These are phyloP conservation scores for Drosophila saltans DNA, from an alignment of 1,140 invertebrate species.

Conservation along the genomic window DNA sequence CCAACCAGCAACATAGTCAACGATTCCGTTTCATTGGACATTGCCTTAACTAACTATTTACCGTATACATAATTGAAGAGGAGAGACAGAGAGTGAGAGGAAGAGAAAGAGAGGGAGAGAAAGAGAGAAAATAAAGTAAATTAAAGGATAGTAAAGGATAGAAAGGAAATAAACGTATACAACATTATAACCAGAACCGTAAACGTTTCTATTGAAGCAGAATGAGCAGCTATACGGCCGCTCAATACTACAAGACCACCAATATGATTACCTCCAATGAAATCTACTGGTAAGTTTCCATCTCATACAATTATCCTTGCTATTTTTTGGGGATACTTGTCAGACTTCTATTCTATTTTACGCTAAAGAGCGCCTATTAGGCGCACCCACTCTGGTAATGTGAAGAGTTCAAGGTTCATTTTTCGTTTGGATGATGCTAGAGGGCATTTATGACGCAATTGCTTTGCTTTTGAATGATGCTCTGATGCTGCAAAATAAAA, in stretches of 20 bases:
- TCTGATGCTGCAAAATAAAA: constrained; percentile 9
- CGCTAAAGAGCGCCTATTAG: constrained; percentile 7
- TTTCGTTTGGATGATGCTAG: constrained; percentile 29
- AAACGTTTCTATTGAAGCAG: constrained; percentile 28
- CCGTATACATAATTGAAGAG: constrained; percentile 47
- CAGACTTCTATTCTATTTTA: constrained; percentile 26
- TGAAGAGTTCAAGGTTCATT: constrained; percentile 53
- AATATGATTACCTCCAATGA: constrained; percentile 82
- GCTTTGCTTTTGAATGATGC: constrained; percentile 19
- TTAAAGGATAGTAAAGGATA: not conserved
- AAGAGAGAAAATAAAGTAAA: too few relatives aligned
- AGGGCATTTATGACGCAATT: constrained; percentile 62
- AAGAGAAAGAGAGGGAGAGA: not conserved
- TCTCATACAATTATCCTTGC: constrained; percentile 27
- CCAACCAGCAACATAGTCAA: constrained; percentile 28
- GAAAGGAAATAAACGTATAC: not conserved
- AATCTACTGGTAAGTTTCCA: constrained; percentile 78
- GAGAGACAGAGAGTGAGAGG: not conserved
- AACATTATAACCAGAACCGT: not conserved
- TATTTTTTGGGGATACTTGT: constrained; percentile 49
- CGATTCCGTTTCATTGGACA: constrained; percentile 75
- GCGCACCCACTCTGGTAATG: constrained; percentile 13
- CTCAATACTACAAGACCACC: constrained; percentile 79
- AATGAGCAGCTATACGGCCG: constrained; percentile 77
- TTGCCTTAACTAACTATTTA: constrained; percentile 64